Conservation (phyloP, 1,140 invertebrate genomes). For the Holcopasites calliopsidis region DNA sequence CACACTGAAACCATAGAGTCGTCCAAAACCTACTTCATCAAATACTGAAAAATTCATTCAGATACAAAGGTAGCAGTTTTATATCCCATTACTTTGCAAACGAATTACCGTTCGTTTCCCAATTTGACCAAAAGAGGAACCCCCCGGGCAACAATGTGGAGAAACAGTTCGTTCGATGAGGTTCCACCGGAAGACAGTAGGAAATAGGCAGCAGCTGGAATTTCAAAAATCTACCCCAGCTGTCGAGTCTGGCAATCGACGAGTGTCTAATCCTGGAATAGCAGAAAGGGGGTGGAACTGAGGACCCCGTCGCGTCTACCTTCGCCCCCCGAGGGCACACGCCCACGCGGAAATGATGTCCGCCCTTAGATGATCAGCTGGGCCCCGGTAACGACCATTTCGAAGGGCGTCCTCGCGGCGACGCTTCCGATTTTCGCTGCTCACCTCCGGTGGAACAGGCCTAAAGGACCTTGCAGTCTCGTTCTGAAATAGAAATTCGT, state of each 20-base stretch:
- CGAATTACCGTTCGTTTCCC: neutral
- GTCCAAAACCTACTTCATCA: too few species aligned
- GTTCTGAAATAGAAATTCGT: neutral
- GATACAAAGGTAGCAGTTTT: too few species aligned
- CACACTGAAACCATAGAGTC: too few species aligned
- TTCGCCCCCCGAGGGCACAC: slow-evolving; percentile 60
- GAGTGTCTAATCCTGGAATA: slow-evolving; percentile 53
- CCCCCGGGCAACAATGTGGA: neutral
- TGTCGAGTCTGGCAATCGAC: slow-evolving; percentile 60
- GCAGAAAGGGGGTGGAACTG: slow-evolving; percentile 40
- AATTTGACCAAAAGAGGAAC: neutral
- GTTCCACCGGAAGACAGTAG: slow-evolving; percentile 48
- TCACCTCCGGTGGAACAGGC: slow-evolving; percentile 39
- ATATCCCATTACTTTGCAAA: neutral
- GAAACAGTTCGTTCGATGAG: slow-evolving; percentile 34
- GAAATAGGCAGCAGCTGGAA: slow-evolving; percentile 59
- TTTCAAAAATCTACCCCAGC: slow-evolving; percentile 62
- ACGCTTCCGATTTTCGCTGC: slow-evolving; percentile 53
- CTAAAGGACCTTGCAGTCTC: neutral
- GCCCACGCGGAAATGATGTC: slow-evolving; percentile 78
- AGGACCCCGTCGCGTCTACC: slow-evolving; percentile 12
- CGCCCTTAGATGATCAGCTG: slow-evolving; percentile 71
- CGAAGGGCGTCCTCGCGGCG: slow-evolving; percentile 42
- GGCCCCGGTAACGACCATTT: slow-evolving; percentile 59
- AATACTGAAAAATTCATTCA: too few species aligned